Conservation (phyloP, 2,888 invertebrate species). For the Oscheius sp. region DNA sequence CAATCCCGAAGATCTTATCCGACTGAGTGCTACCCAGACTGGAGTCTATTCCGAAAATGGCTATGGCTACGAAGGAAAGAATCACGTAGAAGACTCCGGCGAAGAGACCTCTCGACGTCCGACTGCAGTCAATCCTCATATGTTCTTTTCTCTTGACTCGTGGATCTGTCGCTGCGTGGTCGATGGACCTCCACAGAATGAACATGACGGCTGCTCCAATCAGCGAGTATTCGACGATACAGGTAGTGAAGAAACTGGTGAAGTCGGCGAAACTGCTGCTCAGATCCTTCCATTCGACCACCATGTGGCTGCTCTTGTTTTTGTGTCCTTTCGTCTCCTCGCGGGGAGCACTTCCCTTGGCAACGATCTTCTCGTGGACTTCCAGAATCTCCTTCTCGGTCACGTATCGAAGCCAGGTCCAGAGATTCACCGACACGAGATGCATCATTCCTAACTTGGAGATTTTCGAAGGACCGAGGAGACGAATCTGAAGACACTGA, state of each 20-base stretch:
- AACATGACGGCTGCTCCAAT: slow-evolving; percentile 73
- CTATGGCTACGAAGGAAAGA: slow-evolving; percentile 67
- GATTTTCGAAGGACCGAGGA: slow-evolving; percentile 57
- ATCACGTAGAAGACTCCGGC: slow-evolving; percentile 70
- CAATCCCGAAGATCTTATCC: slow-evolving; percentile 64
- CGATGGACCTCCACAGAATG: slow-evolving; percentile 69
- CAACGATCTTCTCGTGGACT: slow-evolving; percentile 44
- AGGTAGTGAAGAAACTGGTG: slow-evolving; percentile 70
- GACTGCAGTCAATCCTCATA: slow-evolving; percentile 72
- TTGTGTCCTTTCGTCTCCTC: not conserved
- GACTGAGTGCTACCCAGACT: slow-evolving; percentile 53
- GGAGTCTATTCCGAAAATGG: slow-evolving; percentile 68
- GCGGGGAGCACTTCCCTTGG: not conserved
- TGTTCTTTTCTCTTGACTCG: slow-evolving; percentile 58
- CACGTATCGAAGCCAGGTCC: slow-evolving; percentile 73
- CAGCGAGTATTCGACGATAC: slow-evolving; percentile 69
- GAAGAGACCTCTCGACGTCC: slow-evolving; percentile 70
- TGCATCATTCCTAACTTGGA: slow-evolving; percentile 72
- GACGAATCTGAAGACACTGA: slow-evolving; percentile 56
- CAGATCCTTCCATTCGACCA: slow-evolving; percentile 45
- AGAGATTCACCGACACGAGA: slow-evolving; percentile 69
- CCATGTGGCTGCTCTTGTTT: slow-evolving; percentile 44
- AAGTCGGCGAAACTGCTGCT: slow-evolving; percentile 67
- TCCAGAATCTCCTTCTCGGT: slow-evolving; percentile 65
- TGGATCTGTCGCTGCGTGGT: slow-evolving; percentile 43